Base-by-base conservation (phyloP, 2,797 vertebrate genomes). In the Hybognathus amarus region DNA sequence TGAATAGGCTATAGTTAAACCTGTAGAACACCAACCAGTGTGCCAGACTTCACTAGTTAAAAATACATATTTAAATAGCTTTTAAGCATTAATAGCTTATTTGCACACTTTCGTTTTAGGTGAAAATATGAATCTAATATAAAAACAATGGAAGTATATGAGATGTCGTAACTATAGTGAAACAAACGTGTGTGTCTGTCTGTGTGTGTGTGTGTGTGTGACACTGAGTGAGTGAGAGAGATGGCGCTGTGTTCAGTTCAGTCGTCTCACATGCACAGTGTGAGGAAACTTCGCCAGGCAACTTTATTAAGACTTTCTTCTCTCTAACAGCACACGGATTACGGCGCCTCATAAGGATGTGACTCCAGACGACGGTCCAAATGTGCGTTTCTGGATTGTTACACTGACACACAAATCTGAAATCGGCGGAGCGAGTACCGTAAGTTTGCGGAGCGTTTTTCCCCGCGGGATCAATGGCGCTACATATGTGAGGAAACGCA, bases 221-320 rank as follows among this genome's bases (percentile, higher is more conserved):
- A 77, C 22, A 83, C 22, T 54, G 59, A 61, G 50, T 17, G 50
- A 68, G 36, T 77, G 64, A 70, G 67, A 50, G 93, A 91, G 95
- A 95, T 94, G 94, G 94, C 94, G 94, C 95, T 94, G 93, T 92
- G 92, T 92, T 93, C 94, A 93, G 92, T 92, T 93, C 93, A 93
- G 93, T 92, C 89, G 92, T 90, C 86, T 90, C 83, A 92, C 92
- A 89, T 94, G 92, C 94, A 94, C 95, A 93, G 89, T 93, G 91
- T 88, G 84, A 86, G 87, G 80, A 85, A 94, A 92, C 92, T 95
- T 93, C 92, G 92, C 90, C 84, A 86, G 84, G 82, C 80, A 89
- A 88, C 89, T 87, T 76, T 30, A 85, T 82, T 81, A 79, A 71
- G 85, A 33, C 78, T 89, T 83, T 79, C 70, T 87, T 87, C 88